Evolutionary conservation across 1,140 invertebrate genomes (phyloP).

Genomic region (Drosophila nasuta): DNA sequence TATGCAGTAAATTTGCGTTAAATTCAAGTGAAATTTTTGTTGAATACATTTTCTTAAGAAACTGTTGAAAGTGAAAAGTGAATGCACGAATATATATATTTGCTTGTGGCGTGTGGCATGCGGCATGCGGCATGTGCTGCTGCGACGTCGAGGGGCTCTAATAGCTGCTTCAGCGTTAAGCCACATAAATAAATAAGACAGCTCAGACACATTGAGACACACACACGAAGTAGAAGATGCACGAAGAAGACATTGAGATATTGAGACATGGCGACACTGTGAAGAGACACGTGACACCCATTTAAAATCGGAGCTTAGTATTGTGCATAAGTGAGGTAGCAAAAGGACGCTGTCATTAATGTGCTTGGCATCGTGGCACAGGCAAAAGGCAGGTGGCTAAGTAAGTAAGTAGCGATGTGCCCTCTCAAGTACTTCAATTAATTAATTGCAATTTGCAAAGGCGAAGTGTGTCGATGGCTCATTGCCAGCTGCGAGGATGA

Average conservation of each 20-base stretch:
- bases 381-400: background rate
- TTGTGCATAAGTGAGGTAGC: constrained; percentile 1
- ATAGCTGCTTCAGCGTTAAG: constrained; percentile 23
- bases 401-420: constrained; percentile 38
- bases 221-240: background rate
- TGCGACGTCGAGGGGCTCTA: constrained; percentile 12
- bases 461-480: constrained; percentile 62
- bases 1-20: constrained; percentile 3
- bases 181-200: constrained; percentile 38
- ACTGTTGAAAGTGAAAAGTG: background rate
- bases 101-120: background rate
- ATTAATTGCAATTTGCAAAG: constrained; percentile 82
- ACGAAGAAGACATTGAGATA: constrained; percentile 23
- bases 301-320: constrained; percentile 37
- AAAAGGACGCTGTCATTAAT: constrained; percentile 55
- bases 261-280: constrained; percentile 32
- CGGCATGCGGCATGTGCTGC: background rate
- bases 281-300: constrained; percentile 48
- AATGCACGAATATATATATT: background rate
- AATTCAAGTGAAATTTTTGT: background rate
- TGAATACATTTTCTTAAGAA: constrained; percentile 2
- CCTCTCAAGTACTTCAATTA: constrained; percentile 74
- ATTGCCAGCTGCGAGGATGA: constrained; percentile 55
- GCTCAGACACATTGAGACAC: constrained; percentile 7
- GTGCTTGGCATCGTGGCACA: constrained; percentile 16